A percentile compares a stretch with the other conserved stretches of the same genome.
Conservation (phyloP, 2,797 vertebrate genomes). For the Gallirallus australis region DNA sequence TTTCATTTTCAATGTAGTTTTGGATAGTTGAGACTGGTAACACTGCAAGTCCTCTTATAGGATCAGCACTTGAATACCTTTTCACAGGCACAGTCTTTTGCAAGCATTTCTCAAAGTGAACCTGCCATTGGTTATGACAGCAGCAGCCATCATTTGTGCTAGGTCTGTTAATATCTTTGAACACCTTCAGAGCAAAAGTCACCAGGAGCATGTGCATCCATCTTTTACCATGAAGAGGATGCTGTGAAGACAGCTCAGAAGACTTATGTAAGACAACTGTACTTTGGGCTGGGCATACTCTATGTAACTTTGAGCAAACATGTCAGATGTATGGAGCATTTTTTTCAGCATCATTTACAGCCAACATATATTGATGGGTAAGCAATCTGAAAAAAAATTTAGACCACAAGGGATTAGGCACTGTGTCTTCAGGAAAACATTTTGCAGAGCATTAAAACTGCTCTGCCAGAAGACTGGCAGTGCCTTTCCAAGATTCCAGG, state of each 20-base stretch:
- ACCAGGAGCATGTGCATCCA: accelerated
- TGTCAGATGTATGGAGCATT: not conserved
- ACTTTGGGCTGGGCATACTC: not conserved
- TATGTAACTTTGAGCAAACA: not conserved
- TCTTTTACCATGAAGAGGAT: not conserved
- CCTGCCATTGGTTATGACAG: not conserved
- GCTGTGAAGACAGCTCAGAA: not conserved
- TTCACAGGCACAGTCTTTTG: not conserved
- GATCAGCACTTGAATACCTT: not conserved
- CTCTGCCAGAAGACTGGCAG: not conserved
- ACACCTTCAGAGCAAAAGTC: not conserved
- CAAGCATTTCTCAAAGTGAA: not conserved
- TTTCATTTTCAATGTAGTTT: not conserved
- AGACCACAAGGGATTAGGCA: not conserved
- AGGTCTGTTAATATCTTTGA: not conserved
- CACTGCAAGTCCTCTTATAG: not conserved
- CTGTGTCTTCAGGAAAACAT: not conserved
- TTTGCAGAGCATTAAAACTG: not conserved
- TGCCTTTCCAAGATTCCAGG: not conserved
- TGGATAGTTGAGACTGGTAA: not conserved
- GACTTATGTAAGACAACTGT: not conserved
- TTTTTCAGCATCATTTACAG: not conserved
- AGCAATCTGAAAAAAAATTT: not conserved
- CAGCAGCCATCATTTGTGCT: not conserved
- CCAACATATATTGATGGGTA: not conserved